phyloP scores from a whole-genome alignment of 2,113 vertebrate species.

The Prinia subflava region DNA sequence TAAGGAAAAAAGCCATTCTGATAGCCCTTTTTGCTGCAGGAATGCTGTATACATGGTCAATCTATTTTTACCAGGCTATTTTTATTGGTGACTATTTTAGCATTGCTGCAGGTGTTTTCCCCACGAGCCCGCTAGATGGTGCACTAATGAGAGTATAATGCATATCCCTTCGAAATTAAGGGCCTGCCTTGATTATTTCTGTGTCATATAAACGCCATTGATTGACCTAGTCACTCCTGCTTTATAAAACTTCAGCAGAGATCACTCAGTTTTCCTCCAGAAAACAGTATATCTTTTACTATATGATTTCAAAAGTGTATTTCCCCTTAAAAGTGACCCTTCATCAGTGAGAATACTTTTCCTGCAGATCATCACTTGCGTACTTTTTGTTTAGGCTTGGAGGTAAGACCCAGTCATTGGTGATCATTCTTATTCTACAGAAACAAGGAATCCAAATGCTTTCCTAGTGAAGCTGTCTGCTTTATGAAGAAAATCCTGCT shows the following conservation, averaged over 20 bases:
- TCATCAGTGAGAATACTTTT: neutral
- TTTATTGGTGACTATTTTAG: neutral
- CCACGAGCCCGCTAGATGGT: neutral
- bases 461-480: neutral
- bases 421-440: neutral
- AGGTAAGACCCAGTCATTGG: neutral
- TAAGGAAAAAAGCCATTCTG: neutral
- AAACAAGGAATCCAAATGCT: neutral
- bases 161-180: neutral
- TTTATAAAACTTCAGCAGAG: neutral
- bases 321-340: neutral
- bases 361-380: fast-evolving
- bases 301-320: neutral
- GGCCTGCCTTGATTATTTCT: neutral
- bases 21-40: neutral
- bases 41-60: neutral
- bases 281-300: neutral
- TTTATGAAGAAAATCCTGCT: neutral
- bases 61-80: neutral
- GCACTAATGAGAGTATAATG: neutral
- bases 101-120: neutral
- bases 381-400: neutral
- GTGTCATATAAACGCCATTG: neutral
- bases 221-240: neutral
- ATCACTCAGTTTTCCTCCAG: neutral